A percentile compares a stretch with the other conserved stretches of the same genome.
Conservation (phyloP, 2,888 invertebrate species). For the Lasioglossum marginatum region DNA sequence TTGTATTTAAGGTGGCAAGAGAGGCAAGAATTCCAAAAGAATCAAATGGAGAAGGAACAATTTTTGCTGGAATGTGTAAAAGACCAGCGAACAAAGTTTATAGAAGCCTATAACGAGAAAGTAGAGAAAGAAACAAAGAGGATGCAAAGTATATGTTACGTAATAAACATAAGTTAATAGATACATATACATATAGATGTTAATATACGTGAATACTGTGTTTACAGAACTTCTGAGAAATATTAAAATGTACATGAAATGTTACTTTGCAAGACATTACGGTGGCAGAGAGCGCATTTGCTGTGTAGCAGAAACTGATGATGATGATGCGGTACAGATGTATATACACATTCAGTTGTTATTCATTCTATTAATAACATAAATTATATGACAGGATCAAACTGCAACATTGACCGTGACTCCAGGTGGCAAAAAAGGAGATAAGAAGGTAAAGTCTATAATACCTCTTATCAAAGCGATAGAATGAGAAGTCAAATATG, state of each 20-base stretch:
- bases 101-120: slow-evolving; percentile 75
- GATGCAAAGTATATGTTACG: slow-evolving; percentile 68
- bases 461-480: neutral
- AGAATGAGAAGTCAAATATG: neutral
- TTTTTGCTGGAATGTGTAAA: slow-evolving; percentile 63
- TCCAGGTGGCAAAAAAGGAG: neutral
- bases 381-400: neutral
- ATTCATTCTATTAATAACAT: neutral
- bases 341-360: slow-evolving; percentile 10
- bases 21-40: slow-evolving; percentile 70
- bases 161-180: neutral
- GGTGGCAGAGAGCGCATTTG: slow-evolving; percentile 60
- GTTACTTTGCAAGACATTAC: slow-evolving; percentile 65
- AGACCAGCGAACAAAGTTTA: slow-evolving; percentile 67
- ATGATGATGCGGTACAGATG: slow-evolving; percentile 31
- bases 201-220: neutral
- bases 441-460: slow-evolving; percentile 7
- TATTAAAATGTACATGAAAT: slow-evolving; percentile 64
- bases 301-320: slow-evolving; percentile 55
- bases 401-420: neutral
- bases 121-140: slow-evolving; percentile 68
- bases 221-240: slow-evolving; percentile 67
- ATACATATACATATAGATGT: neutral
- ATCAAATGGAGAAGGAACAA: slow-evolving; percentile 71
- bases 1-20: slow-evolving; percentile 73